A percentile compares a stretch with the other conserved stretches of the same genome.
Evolutionary conservation across 92 coral and sea anemone species (phyloP).

Genomic region (Porites rus): DNA sequence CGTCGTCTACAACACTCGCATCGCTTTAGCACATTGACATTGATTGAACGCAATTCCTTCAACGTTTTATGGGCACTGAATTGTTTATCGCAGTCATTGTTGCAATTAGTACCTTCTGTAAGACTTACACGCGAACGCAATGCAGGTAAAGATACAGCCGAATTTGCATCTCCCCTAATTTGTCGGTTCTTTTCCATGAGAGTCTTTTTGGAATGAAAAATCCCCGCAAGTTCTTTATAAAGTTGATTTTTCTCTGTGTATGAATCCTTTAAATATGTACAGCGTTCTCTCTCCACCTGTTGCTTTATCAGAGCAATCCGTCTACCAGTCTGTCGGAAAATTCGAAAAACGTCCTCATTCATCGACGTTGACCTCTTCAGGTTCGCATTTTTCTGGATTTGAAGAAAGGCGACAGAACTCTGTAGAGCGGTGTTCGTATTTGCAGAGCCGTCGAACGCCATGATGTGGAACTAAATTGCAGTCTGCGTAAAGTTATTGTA

Average conservation of each 20-base stretch:
- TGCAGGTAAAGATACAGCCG: not conserved
- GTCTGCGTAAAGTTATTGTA: not conserved
- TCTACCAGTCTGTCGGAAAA: constrained; percentile 81
- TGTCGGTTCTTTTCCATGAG: not conserved
- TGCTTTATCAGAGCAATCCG: constrained; percentile 64
- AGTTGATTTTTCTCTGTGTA: constrained; percentile 79
- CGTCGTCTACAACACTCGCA: constrained; percentile 86
- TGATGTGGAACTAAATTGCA: not conserved
- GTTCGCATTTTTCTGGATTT: constrained; percentile 71
- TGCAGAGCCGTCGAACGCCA: constrained; percentile 10
- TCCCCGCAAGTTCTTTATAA: constrained; percentile 79
- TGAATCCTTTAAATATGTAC: constrained; percentile 69
- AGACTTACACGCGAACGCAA: not conserved
- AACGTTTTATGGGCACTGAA: constrained; percentile 36
- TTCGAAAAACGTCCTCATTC: constrained; percentile 88
- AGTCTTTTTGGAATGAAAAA: constrained; percentile 29
- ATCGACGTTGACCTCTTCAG: constrained; percentile 62
- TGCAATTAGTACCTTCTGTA: not conserved
- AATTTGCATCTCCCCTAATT: not conserved
- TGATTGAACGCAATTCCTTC: constrained; percentile 63
- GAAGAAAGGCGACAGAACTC: constrained; percentile 84
- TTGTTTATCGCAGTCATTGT: constrained; percentile 33
- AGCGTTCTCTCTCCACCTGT: constrained; percentile 76
- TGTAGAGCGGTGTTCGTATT: constrained; percentile 67
- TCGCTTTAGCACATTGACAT: constrained; percentile 72